Evolutionary conservation across 1,140 invertebrate species (phyloP).

Genomic region (Eulimnadia texana): DNA sequence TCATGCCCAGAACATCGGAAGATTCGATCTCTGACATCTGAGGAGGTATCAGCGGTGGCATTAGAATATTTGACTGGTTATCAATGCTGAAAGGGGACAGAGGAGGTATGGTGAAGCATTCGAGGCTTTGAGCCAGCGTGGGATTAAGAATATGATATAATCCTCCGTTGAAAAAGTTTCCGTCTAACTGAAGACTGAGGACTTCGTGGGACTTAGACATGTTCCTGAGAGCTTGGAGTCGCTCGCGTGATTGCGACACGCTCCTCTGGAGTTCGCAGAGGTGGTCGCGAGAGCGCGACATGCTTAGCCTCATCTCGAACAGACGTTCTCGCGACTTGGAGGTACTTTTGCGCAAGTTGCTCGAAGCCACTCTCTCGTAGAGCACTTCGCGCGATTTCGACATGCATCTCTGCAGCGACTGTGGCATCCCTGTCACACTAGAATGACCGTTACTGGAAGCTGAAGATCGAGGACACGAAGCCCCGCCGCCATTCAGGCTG

Average conservation of each 20-base stretch:
- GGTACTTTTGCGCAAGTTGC: constrained; percentile 25
- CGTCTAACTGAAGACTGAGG: constrained; percentile 20
- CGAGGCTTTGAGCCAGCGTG: constrained; percentile 2
- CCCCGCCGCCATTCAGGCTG: background rate
- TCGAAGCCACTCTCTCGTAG: constrained; percentile 37
- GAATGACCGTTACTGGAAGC: constrained; percentile 13
- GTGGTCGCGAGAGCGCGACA: constrained; percentile 20
- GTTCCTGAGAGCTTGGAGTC: constrained; percentile 36
- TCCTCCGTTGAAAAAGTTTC: background rate
- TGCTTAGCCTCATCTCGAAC: constrained; percentile 23
- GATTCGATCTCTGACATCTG: background rate
- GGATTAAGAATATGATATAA: constrained; percentile 2
- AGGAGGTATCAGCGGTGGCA: background rate
- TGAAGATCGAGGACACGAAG: constrained; percentile 9
- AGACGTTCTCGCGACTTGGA: constrained; percentile 33
- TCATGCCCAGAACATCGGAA: background rate
- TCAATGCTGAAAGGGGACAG: background rate
- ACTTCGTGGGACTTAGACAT: constrained; percentile 41
- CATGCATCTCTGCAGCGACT: constrained; percentile 26
- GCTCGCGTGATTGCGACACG: constrained; percentile 31
- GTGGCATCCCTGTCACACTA: constrained; percentile 1
- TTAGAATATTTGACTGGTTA: background rate
- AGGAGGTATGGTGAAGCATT: constrained; percentile 9
- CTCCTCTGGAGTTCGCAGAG: constrained; percentile 17
- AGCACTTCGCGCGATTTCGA: constrained; percentile 28